Percentiles rank a stretch among this genome's conserved stretches.
These are phyloP conservation scores for Cordilura impudica DNA, from an alignment of 2,888 invertebrate species.

Conservation along the genomic window DNA sequence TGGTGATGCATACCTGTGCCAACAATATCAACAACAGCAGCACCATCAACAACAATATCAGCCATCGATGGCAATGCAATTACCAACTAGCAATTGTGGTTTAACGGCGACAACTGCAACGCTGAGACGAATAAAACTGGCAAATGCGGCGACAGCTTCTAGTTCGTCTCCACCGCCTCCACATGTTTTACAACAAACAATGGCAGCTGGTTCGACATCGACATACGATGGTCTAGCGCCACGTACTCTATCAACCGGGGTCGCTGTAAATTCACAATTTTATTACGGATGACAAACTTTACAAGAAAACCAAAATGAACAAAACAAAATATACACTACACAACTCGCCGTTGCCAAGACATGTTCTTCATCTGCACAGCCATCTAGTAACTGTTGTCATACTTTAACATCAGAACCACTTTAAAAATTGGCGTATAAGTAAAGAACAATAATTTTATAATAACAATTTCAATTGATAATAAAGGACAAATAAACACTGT, in stretches of 20 bases:
- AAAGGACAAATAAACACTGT: background rate
- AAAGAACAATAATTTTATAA: slow-evolving; percentile 27
- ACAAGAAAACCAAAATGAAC: slow-evolving; percentile 26
- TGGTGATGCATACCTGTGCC: slow-evolving; percentile 49
- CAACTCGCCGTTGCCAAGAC: background rate
- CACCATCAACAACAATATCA: slow-evolving; percentile 67
- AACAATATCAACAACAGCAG: slow-evolving; percentile 47
- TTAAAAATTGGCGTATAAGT: slow-evolving; percentile 32
- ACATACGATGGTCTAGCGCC: slow-evolving; percentile 77
- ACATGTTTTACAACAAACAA: slow-evolving; percentile 69
- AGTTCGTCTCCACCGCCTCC: slow-evolving; percentile 62
- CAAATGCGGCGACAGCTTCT: slow-evolving; percentile 34
- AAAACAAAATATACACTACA: slow-evolving; percentile 16
- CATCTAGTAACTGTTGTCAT: slow-evolving; percentile 7
- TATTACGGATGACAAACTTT: slow-evolving; percentile 77
- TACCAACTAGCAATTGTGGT: slow-evolving; percentile 30
- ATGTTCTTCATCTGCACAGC: slow-evolving; percentile 14
- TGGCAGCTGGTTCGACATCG: slow-evolving; percentile 25
- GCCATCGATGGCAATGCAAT: slow-evolving; percentile 30
- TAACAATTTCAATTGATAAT: slow-evolving; percentile 37
- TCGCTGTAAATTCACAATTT: slow-evolving; percentile 75
- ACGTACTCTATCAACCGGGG: slow-evolving; percentile 76
- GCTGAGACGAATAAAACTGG: slow-evolving; percentile 55
- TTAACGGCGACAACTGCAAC: slow-evolving; percentile 49
- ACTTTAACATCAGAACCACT: slow-evolving; percentile 32